Percentiles rank a stretch among this genome's conserved stretches.
These are phyloP conservation scores for Drosophila truncata DNA, from an alignment of 1,140 invertebrate species.

Conservation along the genomic window DNA sequence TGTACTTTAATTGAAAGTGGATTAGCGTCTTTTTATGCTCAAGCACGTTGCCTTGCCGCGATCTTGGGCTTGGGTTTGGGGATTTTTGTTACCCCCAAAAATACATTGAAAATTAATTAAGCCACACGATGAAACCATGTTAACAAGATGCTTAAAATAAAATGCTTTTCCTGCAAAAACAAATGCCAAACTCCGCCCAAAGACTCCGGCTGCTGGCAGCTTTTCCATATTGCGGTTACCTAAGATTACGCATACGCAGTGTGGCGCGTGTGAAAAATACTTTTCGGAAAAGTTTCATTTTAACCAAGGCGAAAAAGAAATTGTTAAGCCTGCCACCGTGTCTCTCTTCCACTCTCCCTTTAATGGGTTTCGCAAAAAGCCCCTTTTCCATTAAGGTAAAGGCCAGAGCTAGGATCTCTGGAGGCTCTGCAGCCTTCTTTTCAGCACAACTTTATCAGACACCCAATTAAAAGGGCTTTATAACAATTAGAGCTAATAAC, in stretches of 20 bases:
- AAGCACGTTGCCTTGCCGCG: constrained; percentile 10
- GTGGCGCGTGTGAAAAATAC: constrained; percentile 77
- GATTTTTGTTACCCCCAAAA: constrained; percentile 14
- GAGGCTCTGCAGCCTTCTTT: constrained; percentile 50
- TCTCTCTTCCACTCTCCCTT: background rate
- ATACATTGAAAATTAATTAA: constrained; percentile 82
- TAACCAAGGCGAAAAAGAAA: constrained; percentile 22
- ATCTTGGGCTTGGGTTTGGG: background rate
- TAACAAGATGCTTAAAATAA: constrained; percentile 76
- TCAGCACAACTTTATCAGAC: constrained; percentile 76
- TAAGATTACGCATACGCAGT: constrained; percentile 71
- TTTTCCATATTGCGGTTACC: constrained; percentile 31
- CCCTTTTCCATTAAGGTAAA: constrained; percentile 78
- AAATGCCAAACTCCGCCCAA: constrained; percentile 33
- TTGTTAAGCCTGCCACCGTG: constrained; percentile 17
- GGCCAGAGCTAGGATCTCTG: constrained; percentile 25
- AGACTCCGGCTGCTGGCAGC: background rate
- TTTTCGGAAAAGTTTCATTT: constrained; percentile 64
- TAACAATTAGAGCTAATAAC: constrained; percentile 83
- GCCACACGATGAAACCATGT: constrained; percentile 72
- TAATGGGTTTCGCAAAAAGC: constrained; percentile 49
- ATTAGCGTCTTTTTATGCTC: constrained; percentile 44
- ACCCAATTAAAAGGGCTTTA: constrained; percentile 83
- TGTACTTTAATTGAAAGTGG: constrained; percentile 47
- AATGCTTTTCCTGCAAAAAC: constrained; percentile 52